These are phyloP conservation scores for Noctua pronuba DNA, from an alignment of 2,888 invertebrate species.

Conservation along the genomic window DNA sequence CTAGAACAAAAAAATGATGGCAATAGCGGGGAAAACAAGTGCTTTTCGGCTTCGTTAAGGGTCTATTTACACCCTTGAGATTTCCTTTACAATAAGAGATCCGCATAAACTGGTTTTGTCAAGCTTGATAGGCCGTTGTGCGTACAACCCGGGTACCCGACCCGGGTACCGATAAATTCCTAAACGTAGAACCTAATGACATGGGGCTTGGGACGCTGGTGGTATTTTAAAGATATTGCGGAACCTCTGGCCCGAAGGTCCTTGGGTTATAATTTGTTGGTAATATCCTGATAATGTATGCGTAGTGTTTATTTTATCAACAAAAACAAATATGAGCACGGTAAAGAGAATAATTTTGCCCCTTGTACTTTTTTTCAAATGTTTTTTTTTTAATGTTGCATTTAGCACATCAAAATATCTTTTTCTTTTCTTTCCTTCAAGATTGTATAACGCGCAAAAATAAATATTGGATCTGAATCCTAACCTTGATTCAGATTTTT, in stretches of 20 bases:
- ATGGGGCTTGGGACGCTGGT: slow-evolving; percentile 47
- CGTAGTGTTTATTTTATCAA: slow-evolving; percentile 23
- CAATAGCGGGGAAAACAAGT: no score
- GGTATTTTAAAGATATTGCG: slow-evolving; percentile 59
- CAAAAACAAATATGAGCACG: not conserved
- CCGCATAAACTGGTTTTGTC: no score
- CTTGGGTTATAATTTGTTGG: slow-evolving; percentile 37
- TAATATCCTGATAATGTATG: slow-evolving; percentile 33
- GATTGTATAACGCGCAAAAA: not conserved
- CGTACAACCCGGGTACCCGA: slow-evolving; percentile 30
- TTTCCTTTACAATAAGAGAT: no score
- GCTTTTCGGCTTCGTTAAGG: no score
- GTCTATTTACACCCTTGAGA: no score
- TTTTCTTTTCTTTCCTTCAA: not conserved
- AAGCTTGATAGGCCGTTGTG: no score
- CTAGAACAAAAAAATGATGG: no score
- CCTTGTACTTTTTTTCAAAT: not conserved
- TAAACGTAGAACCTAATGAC: slow-evolving; percentile 61
- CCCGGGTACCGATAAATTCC: slow-evolving; percentile 64
- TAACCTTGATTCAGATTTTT: not conserved
- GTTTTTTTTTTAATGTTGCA: not conserved
- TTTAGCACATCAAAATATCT: not conserved
- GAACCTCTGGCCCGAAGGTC: slow-evolving; percentile 12
- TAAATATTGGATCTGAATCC: not conserved
- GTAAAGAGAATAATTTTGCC: not conserved